Percentiles rank a stretch among this genome's conserved stretches.
phyloP scores from a whole-genome alignment of 1,140 invertebrate genomes.

The Chymomyza costata region DNA sequence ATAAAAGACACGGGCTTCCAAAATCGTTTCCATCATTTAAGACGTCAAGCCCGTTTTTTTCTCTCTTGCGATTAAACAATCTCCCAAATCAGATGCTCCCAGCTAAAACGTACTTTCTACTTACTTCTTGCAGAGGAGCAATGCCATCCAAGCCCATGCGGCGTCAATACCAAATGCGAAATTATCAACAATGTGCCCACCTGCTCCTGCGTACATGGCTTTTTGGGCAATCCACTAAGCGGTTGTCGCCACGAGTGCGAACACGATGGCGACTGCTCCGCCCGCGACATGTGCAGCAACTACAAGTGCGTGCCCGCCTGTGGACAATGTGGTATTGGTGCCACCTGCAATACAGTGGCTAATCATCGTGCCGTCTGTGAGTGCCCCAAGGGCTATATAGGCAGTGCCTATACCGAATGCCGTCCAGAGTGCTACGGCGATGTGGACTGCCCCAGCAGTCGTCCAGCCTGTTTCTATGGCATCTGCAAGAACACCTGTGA shows the following conservation, averaged over 20 bases:
- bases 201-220: conserved; percentile 85
- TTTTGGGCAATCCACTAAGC: conserved; percentile 81
- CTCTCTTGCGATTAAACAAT: no score
- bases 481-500: conserved; percentile 88
- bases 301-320: conserved; percentile 88
- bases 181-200: conserved; percentile 84
- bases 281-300: conserved; percentile 83
- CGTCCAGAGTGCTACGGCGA: conserved; percentile 84
- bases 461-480: conserved; percentile 87
- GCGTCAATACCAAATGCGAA: conserved; percentile 86
- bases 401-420: conserved; percentile 84
- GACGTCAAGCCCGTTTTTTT: no score
- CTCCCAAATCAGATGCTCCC: no score
- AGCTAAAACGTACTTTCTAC: no score
- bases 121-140: conserved; percentile 83
- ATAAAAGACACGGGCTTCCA: no score
- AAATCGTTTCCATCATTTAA: no score
- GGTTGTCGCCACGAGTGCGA: conserved; percentile 86
- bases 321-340: conserved; percentile 84
- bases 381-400: conserved; percentile 87
- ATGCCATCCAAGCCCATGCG: conserved; percentile 87
- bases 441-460: conserved; percentile 83
- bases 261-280: conserved; percentile 82
- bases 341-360: conserved; percentile 84
- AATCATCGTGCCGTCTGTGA: conserved; percentile 88